These are phyloP conservation scores for Agapostemon virescens DNA, from an alignment of 2,888 invertebrate species.

Conservation along the genomic window DNA sequence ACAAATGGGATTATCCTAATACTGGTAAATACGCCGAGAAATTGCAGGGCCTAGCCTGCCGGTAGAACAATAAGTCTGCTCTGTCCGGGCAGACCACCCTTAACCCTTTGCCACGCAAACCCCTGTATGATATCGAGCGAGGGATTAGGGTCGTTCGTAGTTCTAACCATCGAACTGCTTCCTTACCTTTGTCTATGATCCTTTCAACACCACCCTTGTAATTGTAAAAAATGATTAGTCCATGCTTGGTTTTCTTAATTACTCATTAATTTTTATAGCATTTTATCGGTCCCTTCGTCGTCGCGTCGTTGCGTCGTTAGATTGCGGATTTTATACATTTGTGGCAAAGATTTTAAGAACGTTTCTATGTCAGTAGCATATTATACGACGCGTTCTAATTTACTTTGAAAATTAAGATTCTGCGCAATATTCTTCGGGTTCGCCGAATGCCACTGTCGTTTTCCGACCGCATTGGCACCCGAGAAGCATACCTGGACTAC, in stretches of 20 bases:
- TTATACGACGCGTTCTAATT: too few relatives aligned
- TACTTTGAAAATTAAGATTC: too few relatives aligned
- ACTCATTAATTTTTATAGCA: too few relatives aligned
- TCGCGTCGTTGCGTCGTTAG: too few relatives aligned
- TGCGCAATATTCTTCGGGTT: neutral
- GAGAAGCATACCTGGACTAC: neutral
- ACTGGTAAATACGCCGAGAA: slow-evolving; percentile 67
- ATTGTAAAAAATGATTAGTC: neutral
- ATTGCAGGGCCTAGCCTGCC: slow-evolving; percentile 39
- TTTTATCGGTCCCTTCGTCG: too few relatives aligned
- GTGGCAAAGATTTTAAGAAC: too few relatives aligned
- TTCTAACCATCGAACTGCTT: neutral
- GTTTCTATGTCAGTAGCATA: too few relatives aligned
- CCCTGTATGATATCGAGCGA: neutral
- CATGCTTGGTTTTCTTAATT: too few relatives aligned
- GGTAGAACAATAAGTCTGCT: slow-evolving; percentile 16
- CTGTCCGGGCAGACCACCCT: neutral
- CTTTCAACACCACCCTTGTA: neutral
- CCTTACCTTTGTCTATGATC: neutral
- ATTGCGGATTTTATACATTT: too few relatives aligned
- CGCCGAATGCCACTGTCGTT: neutral
- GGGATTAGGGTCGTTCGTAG: neutral
- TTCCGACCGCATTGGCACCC: neutral
- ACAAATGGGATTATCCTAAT: slow-evolving; percentile 72
- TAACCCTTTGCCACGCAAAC: neutral